Evolutionary conservation across 2,113 vertebrate genomes (phyloP), one percentile per base, ranked within the genome.

Genomic region (Hippocampus zosterae): DNA sequence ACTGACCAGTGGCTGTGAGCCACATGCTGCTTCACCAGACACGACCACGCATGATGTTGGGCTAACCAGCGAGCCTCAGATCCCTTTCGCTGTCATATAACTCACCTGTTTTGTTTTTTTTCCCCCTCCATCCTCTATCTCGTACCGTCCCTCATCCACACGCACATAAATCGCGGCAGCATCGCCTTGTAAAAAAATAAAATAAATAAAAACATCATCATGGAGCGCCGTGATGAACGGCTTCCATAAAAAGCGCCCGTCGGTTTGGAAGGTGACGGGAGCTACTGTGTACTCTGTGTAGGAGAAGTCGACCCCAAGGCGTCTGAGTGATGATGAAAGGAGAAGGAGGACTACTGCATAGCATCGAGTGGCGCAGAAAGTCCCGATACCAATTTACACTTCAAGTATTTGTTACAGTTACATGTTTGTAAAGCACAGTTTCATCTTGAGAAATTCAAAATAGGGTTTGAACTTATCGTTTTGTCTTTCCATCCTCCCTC

Each of bases 141-240:
- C 52, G 21, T 21, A 29, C 13, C 16, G 15, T 60, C 27, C 57
- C 57, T 33, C 57, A 60, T 60, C 57, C 57, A 2, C 27, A 8
- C 27, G 18, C 15, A 3, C 6, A 60, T 60, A 60, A 60, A 60
- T 60, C 57, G 27, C 2, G 15, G 13, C 27, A 27, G 57, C 25
- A n/a, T 60, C 57, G 57, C 57, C 57, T 60, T 33, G 57, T 33
- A 60, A 33, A 60, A 29, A 37, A 37, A 33, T 5, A 37, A 37
- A 37, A 37, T 29, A 48, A 60, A 60, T 60, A 60, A 60, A 60
- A 60, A 60, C 57, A 33, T 60, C 57, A 60, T 60, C 57, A 60
- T 33, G 57, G 57, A 60, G 27, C 27, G 27, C 27, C 27, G 57
- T 60, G 57, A 60, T 60, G 57, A 60, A 60, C 27, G 57, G 33